Evolutionary conservation across 2,888 invertebrate species (phyloP), one percentile per base, ranked within the genome.

Genomic region (Chymomyza amoena): DNA sequence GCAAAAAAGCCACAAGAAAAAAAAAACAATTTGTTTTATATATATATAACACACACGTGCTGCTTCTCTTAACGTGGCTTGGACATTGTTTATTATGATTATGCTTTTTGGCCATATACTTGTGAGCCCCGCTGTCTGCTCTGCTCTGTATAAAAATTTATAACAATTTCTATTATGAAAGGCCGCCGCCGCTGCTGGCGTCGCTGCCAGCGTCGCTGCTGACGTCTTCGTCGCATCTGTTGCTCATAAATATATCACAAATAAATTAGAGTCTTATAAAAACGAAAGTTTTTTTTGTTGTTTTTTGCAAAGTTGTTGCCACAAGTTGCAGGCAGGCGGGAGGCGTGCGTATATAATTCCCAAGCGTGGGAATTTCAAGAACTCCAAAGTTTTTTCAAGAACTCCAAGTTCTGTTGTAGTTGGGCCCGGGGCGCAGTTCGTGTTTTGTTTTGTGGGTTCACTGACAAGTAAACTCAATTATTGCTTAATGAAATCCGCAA

Each of bases 391-490:
- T 3, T 45, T 45, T 13, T 45, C 13, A 45, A 20, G 20, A 57
- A 25, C 52, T 25, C 6, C 57, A 57, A 57, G 57, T 28, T 57
- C 9, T 57, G 39, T 13, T 66, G 69, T 69, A 20, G 66, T 61
- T 75, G 76, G 73, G 84, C 77, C 79, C 77, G 63, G 72, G 88
- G 81, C 68, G 68, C 64, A 54, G 54, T 74, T 84, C 77, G 72
- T 81, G 79, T 87, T 81, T 45, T 81, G 79, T 87, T 81, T 45
- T 83, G 70, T 73, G 78, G 80, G 77, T 75, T 79, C 85, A 84
- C 87, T 82, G 84, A 78, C 88, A 84, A 88, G 73, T 76, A 84
- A 88, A 87, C 76, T 84, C 89, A 84, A 84, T 88, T 84, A 87
- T 84, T 87, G 80, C 80, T 86, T 87, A 84, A 84, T 84, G 83